Evolutionary conservation across 2,113 vertebrate genomes (phyloP).

Genomic region (Lampris megalopsis): DNA sequence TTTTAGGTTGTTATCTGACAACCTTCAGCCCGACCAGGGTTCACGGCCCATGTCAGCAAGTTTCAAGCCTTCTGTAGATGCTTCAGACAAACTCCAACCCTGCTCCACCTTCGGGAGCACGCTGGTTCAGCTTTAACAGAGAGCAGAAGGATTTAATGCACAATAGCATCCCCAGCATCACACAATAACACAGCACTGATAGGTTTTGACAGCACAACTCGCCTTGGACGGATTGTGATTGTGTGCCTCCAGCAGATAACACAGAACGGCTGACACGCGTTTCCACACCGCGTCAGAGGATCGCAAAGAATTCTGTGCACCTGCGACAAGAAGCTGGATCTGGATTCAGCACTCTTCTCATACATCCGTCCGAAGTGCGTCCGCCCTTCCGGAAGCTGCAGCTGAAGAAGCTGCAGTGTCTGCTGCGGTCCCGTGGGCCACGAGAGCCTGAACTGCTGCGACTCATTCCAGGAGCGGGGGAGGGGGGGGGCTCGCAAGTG

Average conservation of each 20-base stretch:
- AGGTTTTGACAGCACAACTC: no score
- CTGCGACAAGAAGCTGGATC: conserved; percentile 28
- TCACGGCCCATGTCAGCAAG: no score
- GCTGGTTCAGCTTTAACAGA: no score
- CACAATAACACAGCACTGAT: no score
- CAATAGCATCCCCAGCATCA: no score
- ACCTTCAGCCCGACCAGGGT: no score
- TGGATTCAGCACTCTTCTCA: conserved; percentile 36
- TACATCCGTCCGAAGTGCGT: conserved; percentile 16
- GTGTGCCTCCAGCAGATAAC: no score
- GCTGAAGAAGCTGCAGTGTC: conserved; percentile 22
- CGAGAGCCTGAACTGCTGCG: conserved; percentile 10
- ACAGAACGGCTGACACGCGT: neutral
- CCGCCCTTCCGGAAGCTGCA: conserved; percentile 16
- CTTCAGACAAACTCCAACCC: neutral
- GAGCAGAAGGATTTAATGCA: no score
- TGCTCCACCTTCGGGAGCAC: neutral
- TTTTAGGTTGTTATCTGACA: no score
- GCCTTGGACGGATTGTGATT: no score
- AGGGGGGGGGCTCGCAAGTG: neutral
- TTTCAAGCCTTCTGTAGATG: no score
- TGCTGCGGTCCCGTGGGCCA: conserved; percentile 21
- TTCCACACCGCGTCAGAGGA: neutral
- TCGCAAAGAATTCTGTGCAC: conserved; percentile 16
- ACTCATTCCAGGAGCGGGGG: conserved; percentile 11